Percentiles rank a stretch among this genome's conserved stretches.
Conservation (phyloP, 2,888 invertebrate genomes). For the Boloria selene region DNA sequence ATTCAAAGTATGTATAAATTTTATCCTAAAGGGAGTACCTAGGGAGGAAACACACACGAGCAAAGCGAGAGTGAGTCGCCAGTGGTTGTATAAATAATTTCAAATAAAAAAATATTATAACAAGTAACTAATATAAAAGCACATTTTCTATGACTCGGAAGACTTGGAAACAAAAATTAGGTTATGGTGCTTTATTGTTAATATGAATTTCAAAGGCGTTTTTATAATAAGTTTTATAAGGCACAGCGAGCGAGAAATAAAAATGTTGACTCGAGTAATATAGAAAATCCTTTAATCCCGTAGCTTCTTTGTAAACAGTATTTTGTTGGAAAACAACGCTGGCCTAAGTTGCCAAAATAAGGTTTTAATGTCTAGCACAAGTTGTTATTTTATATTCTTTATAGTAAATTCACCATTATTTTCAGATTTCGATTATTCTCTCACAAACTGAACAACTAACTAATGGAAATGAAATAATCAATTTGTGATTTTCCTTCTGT, state of each 20-base stretch:
- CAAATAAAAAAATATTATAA: not conserved
- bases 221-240: conserved; percentile 7
- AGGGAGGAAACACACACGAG: no score
- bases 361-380: conserved; percentile 1
- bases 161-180: not conserved
- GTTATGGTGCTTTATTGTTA: not conserved
- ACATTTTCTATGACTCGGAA: conserved; percentile 14
- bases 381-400: not conserved
- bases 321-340: conserved; percentile 20
- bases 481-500: no score
- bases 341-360: conserved; percentile 1
- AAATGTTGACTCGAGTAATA: conserved; percentile 19
- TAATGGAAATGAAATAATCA: no score
- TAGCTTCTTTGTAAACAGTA: conserved; percentile 20
- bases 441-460: no score
- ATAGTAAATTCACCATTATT: not conserved
- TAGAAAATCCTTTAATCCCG: conserved; percentile 21
- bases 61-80: no score
- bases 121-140: not conserved
- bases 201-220: conserved; percentile 6
- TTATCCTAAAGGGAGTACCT: no score
- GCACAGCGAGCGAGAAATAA: conserved; percentile 6
- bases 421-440: no score
- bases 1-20: no score
- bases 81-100: not conserved